These are phyloP conservation scores for Turritopsis dohrnii DNA, from an alignment of 30 jellyfish, hydroid and myxozoan species.

Conservation along the genomic window DNA sequence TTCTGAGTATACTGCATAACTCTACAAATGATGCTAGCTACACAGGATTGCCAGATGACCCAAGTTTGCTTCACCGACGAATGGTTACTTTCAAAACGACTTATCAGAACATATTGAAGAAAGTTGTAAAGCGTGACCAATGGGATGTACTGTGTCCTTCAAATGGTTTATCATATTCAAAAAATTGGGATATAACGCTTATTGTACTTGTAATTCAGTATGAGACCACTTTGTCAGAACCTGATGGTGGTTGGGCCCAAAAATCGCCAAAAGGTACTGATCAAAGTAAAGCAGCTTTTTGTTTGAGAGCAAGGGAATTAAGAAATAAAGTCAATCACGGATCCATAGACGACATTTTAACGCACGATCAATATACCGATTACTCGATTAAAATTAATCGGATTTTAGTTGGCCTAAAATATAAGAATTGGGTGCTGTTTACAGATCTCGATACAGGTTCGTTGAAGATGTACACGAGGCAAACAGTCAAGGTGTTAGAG, in stretches of 20 bases:
- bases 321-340: background rate
- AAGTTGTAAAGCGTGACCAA: background rate
- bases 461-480: conserved; percentile 7
- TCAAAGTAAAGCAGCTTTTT: conserved; percentile 10
- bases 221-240: background rate
- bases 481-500: background rate
- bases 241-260: background rate
- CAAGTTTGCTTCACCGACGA: background rate
- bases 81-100: background rate
- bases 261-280: background rate
- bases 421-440: background rate
- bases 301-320: background rate
- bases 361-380: background rate
- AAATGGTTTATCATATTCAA: background rate
- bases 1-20: background rate
- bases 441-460: background rate
- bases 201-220: background rate
- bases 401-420: background rate
- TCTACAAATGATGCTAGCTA: background rate
- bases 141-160: background rate
- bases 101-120: background rate
- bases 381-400: background rate
- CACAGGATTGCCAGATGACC: background rate
- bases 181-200: conserved; percentile 8
- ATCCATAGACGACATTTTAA: background rate